A percentile compares a stretch with the other conserved stretches of the same genome.
These are phyloP conservation scores for Coregonus clupeaformis DNA, from an alignment of 2,113 vertebrate genomes.

Conservation along the genomic window DNA sequence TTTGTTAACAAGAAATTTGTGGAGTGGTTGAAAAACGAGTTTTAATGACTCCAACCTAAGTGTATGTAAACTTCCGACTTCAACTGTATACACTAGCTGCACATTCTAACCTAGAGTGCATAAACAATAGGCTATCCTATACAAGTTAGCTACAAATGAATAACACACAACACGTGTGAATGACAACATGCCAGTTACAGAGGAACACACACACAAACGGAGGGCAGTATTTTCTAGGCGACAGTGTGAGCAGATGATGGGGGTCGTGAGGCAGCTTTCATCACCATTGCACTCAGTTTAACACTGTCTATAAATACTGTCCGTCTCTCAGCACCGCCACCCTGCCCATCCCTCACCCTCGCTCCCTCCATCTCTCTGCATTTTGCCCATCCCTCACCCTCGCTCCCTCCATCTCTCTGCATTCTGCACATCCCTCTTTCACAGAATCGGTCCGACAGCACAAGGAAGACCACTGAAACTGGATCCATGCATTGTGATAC, in stretches of 20 bases:
- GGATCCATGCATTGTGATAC: slow-evolving; percentile 41
- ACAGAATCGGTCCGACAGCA: slow-evolving; percentile 50
- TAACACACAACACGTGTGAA: too few relatives aligned
- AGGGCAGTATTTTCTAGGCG: slow-evolving; percentile 7
- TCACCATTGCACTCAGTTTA: slow-evolving; percentile 48
- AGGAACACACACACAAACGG: slow-evolving; percentile 5
- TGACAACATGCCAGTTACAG: too few relatives aligned
- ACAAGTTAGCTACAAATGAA: too few relatives aligned
- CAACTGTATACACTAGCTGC: too few relatives aligned
- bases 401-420: slow-evolving; percentile 41
- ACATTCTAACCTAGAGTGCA: too few relatives aligned
- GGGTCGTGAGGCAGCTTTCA: slow-evolving; percentile 59
- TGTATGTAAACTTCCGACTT: too few relatives aligned
- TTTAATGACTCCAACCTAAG: too few relatives aligned
- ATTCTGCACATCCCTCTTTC: slow-evolving; percentile 55
- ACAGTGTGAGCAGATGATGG: slow-evolving; percentile 41
- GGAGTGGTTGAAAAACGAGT: too few relatives aligned
- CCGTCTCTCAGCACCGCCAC: slow-evolving; percentile 30
- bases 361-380: slow-evolving; percentile 3
- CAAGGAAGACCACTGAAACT: slow-evolving; percentile 59
- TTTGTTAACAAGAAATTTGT: too few relatives aligned
- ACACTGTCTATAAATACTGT: slow-evolving; percentile 68
- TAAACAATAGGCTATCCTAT: too few relatives aligned
- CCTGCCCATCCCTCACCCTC: not conserved
- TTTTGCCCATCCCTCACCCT: slow-evolving; percentile 38